Conservation (phyloP, 2,797 vertebrate species). For the Sitta carolinensis region DNA sequence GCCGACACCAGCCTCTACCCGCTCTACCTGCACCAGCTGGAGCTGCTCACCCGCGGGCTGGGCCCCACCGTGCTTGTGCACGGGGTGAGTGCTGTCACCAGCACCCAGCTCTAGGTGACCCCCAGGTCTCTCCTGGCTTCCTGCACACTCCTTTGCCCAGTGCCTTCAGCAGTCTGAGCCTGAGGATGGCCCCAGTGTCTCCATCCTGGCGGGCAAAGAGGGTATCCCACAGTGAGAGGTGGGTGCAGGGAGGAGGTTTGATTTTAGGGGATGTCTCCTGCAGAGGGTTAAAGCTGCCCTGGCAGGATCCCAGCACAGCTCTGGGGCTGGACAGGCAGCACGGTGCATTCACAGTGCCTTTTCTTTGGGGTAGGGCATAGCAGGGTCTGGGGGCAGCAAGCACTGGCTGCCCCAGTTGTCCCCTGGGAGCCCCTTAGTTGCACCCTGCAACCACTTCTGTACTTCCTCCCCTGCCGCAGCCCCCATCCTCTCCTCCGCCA, state of each 20-base stretch:
- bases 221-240: neutral
- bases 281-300: conserved; percentile 12
- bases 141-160: neutral
- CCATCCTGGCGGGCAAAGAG: neutral
- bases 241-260: neutral
- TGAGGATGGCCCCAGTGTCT: neutral
- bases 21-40: conserved; percentile 84
- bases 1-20: conserved; percentile 85
- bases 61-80: conserved; percentile 91
- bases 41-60: conserved; percentile 83
- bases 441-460: neutral
- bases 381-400: accelerated
- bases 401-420: neutral
- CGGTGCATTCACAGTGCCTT: conserved; percentile 32
- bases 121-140: accelerated
- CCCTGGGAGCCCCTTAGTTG: neutral
- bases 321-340: accelerated
- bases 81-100: conserved; percentile 89
- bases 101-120: conserved; percentile 84
- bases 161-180: conserved; percentile 41
- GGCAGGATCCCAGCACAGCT: neutral
- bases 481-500: neutral
- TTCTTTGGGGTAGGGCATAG: neutral
- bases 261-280: neutral
- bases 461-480: neutral